Evolutionary conservation across 2,888 invertebrate species (phyloP), one percentile per base, ranked within the genome.

Genomic region (Caenorhabditis japonica): DNA sequence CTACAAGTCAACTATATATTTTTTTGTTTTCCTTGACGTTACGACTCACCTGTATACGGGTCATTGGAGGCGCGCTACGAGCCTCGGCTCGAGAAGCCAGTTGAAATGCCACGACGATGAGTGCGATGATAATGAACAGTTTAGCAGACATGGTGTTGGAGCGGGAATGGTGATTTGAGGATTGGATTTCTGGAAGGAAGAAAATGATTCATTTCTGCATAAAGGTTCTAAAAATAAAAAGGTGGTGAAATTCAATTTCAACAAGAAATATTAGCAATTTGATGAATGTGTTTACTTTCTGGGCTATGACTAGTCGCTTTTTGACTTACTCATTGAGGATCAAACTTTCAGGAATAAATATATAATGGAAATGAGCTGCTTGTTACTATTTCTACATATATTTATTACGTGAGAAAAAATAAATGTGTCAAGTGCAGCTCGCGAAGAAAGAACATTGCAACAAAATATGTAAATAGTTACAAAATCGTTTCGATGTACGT

Each of bases 11-110:
- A n/a, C n/a, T n/a, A n/a, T n/a, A n/a, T n/a, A n/a, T n/a, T n/a
- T n/a, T n/a, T n/a, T n/a, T n/a, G n/a, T n/a, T n/a, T n/a, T n/a
- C n/a, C n/a, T n/a, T n/a, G n/a, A n/a, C n/a, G n/a, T n/a, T n/a
- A n/a, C 30, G 7, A 30, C 38, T 43, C 13, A 73, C 73, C 73
- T 73, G 73, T n/a, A 73, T 73, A n/a, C 73, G 56, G n/a, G 73
- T 73, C 73, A 73, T 73, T 30, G 73, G 53, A 34, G 72, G 47
- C 4, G 51, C 69, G 30, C 34, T 60, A 34, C 60, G 66, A 66
- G 66, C 66, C 23, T 66, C 66, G 34, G 41, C 39, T 34, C 56
- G 7, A 4, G 34, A n/a, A 7, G 56, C 66, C 17, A 66, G 43
- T n/a, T 66, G 66, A 51, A 56, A 66, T 25, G 66, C 66, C 36